phyloP scores from a whole-genome alignment of 1,140 invertebrate genomes.

The Cecropterus lyciades region DNA sequence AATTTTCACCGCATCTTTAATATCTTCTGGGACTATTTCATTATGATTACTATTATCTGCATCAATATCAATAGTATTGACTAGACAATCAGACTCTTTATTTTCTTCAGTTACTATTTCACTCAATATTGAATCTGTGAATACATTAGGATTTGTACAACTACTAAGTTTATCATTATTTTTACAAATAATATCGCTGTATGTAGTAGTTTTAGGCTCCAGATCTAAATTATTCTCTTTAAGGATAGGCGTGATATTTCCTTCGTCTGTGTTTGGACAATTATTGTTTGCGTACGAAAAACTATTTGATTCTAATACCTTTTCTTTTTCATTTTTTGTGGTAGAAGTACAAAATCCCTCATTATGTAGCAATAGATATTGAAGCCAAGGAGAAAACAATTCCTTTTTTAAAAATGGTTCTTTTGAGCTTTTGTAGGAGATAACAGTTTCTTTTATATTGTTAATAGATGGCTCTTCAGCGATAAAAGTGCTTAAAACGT shows the following conservation, averaged over 20 bases:
- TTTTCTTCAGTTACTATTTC: conserved; percentile 1
- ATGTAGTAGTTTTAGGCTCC: too few relatives aligned
- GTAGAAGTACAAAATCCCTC: conserved; percentile 40
- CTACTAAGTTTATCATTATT: not conserved
- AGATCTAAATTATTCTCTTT: not conserved
- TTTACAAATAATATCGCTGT: not conserved
- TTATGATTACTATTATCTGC: not conserved
- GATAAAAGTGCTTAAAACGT: not conserved
- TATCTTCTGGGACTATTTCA: not conserved
- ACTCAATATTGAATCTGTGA: not conserved
- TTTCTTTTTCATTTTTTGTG: not conserved
- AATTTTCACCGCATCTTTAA: not conserved
- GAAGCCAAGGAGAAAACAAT: conserved; percentile 62
- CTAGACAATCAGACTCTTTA: not conserved
- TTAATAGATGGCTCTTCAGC: not conserved
- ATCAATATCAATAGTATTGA: not conserved
- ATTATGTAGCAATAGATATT: conserved; percentile 57
- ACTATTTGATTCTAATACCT: conserved; percentile 11
- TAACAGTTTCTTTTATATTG: too few relatives aligned
- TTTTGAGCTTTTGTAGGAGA: not conserved
- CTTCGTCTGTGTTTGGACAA: not conserved
- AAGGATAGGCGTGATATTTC: not conserved
- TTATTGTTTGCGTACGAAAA: too few relatives aligned
- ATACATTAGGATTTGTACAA: not conserved
- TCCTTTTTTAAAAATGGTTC: conserved; percentile 47